Conservation (phyloP, 1,140 invertebrate genomes). For the Elysia chlorotica region DNA sequence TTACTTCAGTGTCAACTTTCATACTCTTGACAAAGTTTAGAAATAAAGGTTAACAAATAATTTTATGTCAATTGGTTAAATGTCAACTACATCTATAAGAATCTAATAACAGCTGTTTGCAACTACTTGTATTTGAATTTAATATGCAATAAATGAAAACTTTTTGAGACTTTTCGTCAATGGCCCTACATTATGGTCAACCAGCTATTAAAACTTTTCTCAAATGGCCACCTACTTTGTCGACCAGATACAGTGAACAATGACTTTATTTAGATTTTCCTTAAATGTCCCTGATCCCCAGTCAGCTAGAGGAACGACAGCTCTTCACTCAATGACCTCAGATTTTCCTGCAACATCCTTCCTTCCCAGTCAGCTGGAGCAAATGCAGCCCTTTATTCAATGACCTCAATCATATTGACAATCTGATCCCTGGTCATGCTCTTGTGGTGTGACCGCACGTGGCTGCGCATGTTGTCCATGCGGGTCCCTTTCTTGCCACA, state of each 20-base stretch:
- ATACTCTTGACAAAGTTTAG: too few relatives aligned
- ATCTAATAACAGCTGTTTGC: too few relatives aligned
- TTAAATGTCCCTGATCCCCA: not conserved
- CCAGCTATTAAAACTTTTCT: not conserved
- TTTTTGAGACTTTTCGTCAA: too few relatives aligned
- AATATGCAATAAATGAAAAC: too few relatives aligned
- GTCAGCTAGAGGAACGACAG: not conserved
- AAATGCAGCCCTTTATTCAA: constrained; percentile 12
- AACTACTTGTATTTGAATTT: too few relatives aligned
- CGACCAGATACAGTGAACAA: not conserved
- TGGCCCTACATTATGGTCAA: too few relatives aligned
- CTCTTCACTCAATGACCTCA: not conserved
- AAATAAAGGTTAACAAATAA: too few relatives aligned
- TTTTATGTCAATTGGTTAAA: too few relatives aligned
- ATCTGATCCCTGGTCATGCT: constrained; percentile 34
- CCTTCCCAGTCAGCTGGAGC: not conserved
- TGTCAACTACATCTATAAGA: too few relatives aligned
- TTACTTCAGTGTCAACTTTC: too few relatives aligned
- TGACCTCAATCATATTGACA: constrained; percentile 28
- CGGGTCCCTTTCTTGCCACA: constrained; percentile 65
- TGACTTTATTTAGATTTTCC: too few relatives aligned
- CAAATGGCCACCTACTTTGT: not conserved
- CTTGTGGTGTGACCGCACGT: constrained; percentile 59
- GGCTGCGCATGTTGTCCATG: constrained; percentile 65
- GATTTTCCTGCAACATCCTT: not conserved